A percentile compares a stretch with the other conserved stretches of the same genome.
These are phyloP conservation scores for Galagoides demidoff DNA, from an alignment of 2,797 vertebrate species.

Conservation along the genomic window DNA sequence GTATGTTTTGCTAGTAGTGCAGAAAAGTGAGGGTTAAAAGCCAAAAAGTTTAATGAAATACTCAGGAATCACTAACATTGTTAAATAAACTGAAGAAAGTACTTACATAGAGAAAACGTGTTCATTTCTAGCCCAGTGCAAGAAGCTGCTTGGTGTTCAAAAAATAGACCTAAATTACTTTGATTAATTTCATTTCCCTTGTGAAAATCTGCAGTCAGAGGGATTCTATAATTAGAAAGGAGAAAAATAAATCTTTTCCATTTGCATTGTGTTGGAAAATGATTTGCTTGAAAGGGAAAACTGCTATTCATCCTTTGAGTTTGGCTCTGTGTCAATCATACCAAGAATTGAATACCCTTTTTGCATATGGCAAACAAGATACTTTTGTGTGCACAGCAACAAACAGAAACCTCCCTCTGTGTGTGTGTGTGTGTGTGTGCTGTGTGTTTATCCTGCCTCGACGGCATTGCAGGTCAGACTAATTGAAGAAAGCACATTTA, in stretches of 20 bases:
- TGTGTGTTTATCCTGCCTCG: conserved; percentile 12
- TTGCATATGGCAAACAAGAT: conserved; percentile 59
- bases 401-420: conserved; percentile 63
- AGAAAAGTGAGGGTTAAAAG: conserved; percentile 23
- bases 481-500: conserved; percentile 76
- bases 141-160: conserved; percentile 38
- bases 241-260: conserved; percentile 45
- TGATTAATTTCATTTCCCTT: not conserved
- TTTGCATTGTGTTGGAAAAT: conserved; percentile 74
- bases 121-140: conserved; percentile 17
- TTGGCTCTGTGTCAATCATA: conserved; percentile 72
- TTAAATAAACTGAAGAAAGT: not conserved
- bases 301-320: conserved; percentile 63
- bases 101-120: not conserved
- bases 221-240: conserved; percentile 52
- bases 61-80: not conserved
- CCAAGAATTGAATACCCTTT: conserved; percentile 57
- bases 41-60: not conserved
- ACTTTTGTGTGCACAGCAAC: conserved; percentile 57
- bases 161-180: conserved; percentile 36
- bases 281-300: conserved; percentile 67
- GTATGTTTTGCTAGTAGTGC: not conserved
- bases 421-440: not conserved
- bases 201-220: not conserved
- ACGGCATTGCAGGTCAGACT: conserved; percentile 70